Conservation (phyloP, 1,140 invertebrate species). For the Leptoteleia sp. region DNA sequence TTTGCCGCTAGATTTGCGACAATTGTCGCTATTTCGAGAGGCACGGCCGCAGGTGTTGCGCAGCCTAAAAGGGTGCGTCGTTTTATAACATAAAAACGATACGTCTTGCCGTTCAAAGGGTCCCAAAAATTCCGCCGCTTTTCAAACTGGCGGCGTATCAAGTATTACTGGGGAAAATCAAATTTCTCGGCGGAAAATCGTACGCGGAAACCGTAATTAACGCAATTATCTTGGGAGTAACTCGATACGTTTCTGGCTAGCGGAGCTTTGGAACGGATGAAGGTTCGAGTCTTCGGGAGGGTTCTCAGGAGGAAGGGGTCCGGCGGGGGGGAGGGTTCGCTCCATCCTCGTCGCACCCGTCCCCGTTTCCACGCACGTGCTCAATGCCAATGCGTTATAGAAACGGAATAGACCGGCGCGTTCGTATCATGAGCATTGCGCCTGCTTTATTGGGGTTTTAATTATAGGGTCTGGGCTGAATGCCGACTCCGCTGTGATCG, state of each 20-base stretch:
- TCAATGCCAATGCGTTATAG: slow-evolving; percentile 54
- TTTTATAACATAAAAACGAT: slow-evolving; percentile 37
- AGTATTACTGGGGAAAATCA: slow-evolving; percentile 12
- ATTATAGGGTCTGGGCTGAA: slow-evolving; percentile 70
- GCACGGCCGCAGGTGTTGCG: slow-evolving; percentile 54
- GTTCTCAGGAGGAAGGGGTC: slow-evolving; percentile 42
- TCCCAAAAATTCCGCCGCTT: not conserved
- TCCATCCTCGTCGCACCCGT: slow-evolving; percentile 18
- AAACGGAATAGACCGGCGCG: slow-evolving; percentile 58
- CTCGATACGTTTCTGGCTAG: slow-evolving; percentile 37
- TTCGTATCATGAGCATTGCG: slow-evolving; percentile 73
- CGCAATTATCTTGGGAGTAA: slow-evolving; percentile 49
- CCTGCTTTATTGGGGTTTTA: slow-evolving; percentile 79
- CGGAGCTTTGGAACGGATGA: slow-evolving; percentile 7
- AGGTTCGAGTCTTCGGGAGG: slow-evolving; percentile 33
- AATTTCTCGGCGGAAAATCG: slow-evolving; percentile 4
- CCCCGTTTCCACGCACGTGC: slow-evolving; percentile 62
- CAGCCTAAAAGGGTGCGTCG: slow-evolving; percentile 31
- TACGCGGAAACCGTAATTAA: slow-evolving; percentile 37
- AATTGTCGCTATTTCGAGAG: slow-evolving; percentile 29
- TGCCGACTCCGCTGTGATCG: slow-evolving; percentile 45
- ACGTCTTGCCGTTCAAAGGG: slow-evolving; percentile 6
- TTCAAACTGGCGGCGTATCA: slow-evolving; percentile 33
- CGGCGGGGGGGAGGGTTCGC: too few relatives aligned
- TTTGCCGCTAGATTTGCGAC: slow-evolving; percentile 53